Evolutionary conservation across 1,140 invertebrate species (phyloP).

Genomic region (Scaptomyza pallida): DNA sequence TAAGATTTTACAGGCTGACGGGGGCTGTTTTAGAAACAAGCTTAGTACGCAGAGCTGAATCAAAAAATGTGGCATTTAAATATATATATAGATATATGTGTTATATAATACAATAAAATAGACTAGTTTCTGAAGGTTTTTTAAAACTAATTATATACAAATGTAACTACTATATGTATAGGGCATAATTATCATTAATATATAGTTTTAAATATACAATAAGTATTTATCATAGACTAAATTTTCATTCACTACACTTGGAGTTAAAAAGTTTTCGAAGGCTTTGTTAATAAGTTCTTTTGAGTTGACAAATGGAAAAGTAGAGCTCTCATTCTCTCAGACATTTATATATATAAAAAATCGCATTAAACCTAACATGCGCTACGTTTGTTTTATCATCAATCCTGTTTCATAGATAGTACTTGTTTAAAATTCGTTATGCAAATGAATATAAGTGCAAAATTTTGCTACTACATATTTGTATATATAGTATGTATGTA

Average conservation of each 20-base stretch:
- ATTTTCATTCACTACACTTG: slow-evolving; percentile 68
- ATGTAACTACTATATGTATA: slow-evolving; percentile 66
- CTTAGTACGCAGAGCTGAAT: slow-evolving; percentile 69
- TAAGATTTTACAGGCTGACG: slow-evolving; percentile 41
- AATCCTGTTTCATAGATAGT: slow-evolving; percentile 19
- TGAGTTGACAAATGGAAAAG: slow-evolving; percentile 80
- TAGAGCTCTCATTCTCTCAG: slow-evolving; percentile 53
- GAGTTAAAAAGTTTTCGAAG: slow-evolving; percentile 81
- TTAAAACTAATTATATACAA: slow-evolving; percentile 67
- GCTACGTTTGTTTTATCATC: slow-evolving; percentile 37
- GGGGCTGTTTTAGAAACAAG: slow-evolving; percentile 70
- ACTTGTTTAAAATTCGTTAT: slow-evolving; percentile 71
- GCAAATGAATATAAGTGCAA: slow-evolving; percentile 72
- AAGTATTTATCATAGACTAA: slow-evolving; percentile 62
- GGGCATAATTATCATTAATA: slow-evolving; percentile 47
- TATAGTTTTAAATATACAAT: not conserved
- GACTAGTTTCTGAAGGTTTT: slow-evolving; percentile 57
- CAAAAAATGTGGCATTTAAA: slow-evolving; percentile 5
- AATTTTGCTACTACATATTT: slow-evolving; percentile 57
- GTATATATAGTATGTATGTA: slow-evolving; percentile 18
- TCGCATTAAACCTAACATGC: slow-evolving; percentile 24
- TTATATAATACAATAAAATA: slow-evolving; percentile 59
- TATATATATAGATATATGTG: not conserved
- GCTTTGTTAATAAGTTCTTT: slow-evolving; percentile 84
- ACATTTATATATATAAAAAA: no score